Percentiles rank a stretch among this genome's conserved stretches.
Conservation (phyloP, 1,140 invertebrate species). For the Panulirus ornatus region DNA sequence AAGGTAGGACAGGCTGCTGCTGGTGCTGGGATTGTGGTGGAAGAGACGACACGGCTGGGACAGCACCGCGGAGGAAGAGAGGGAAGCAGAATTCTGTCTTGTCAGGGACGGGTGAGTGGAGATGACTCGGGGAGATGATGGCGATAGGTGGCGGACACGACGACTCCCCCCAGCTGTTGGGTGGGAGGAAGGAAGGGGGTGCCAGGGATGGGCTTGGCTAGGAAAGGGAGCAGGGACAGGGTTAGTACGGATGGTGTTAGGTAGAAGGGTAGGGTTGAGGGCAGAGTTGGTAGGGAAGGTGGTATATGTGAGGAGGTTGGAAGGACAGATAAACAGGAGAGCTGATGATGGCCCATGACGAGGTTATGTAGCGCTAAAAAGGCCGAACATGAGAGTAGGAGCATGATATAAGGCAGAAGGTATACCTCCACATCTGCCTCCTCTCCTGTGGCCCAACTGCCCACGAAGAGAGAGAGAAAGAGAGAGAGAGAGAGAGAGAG, state of each 20-base stretch:
- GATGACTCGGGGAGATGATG: not conserved
- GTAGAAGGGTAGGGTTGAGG: not conserved
- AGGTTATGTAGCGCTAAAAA: too few species aligned
- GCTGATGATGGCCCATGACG: not conserved
- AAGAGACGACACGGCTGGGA: too few species aligned
- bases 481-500: constrained; percentile 3
- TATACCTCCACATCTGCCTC: too few species aligned
- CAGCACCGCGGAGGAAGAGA: not conserved
- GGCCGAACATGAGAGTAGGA: too few species aligned
- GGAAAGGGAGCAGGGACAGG: not conserved
- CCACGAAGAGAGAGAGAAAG: not conserved
- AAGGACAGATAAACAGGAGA: not conserved
- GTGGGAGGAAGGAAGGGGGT: not conserved
- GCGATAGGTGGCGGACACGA: not conserved
- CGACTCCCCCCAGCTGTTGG: not conserved
- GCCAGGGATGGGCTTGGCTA: not conserved
- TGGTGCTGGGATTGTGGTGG: too few species aligned
- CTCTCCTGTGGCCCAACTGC: too few species aligned
- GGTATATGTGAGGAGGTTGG: not conserved
- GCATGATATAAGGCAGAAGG: too few species aligned
- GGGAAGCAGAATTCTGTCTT: not conserved
- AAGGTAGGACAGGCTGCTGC: too few species aligned
- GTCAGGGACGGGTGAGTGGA: not conserved
- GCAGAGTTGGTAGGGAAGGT: not conserved
- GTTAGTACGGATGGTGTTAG: not conserved